Evolutionary conservation across 1,140 invertebrate genomes (phyloP), one percentile per base, ranked within the genome.

Genomic region (Zaprionus kolodkinae): DNA sequence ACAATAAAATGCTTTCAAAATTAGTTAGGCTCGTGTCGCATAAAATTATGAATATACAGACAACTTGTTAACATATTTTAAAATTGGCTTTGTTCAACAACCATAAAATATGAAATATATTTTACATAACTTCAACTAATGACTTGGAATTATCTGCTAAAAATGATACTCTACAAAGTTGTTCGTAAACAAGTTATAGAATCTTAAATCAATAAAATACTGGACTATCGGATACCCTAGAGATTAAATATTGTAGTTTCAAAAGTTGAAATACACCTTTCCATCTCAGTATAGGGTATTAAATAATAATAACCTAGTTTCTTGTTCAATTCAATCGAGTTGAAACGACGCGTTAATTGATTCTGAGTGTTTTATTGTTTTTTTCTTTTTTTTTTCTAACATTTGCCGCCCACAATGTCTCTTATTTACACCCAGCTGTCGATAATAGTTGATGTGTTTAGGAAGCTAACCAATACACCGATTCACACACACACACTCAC

Each of bases 331-430:
- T 64, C 54, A 71, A 54, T 54, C 48, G n/a, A 55, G 45, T 72
- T 72, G 63, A 72, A 78, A 76, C 80, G 67, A 52, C 65, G 50
- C 67, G 81, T 85, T 86, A 81, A 85, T 85, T 86, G 82, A 81
- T 78, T 69, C 40, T 59, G 70, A 85, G 61, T 81, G 78, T 61
- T 59, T 59, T 48, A 35, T 52, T 64, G 21, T 21, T 40, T 40
- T n/a, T 40, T 13, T 27, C 4, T 35, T 35, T 0, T 48, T 52
- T 52, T 64, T 15, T 43, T 17, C 15, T n/a, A 45, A 64, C 36
- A 17, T 40, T 27, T 61, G 17, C 78, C 82, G 82, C 82, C 82
- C 78, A 85, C 82, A 65, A 66, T 54, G 67, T 63, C 67, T 21
- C 57, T 11, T 54, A 43, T 60, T 59, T 60, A 38, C 50, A 61